These are phyloP conservation scores for Pseudeuparius sepicola DNA, from an alignment of 2,888 invertebrate species.

Conservation along the genomic window DNA sequence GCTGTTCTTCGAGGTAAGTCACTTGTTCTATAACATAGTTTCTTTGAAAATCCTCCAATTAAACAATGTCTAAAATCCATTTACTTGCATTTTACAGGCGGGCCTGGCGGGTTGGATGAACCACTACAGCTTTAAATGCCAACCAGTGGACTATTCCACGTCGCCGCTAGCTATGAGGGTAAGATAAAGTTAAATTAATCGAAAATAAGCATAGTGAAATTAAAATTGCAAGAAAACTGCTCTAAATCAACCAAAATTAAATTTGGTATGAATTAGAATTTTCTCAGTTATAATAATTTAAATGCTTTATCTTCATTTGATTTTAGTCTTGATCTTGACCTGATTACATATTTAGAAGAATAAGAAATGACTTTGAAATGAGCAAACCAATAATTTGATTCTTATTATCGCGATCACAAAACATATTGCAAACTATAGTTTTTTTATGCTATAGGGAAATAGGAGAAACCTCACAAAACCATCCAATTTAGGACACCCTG, in stretches of 20 bases:
- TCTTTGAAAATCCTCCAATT: not conserved
- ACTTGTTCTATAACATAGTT: not conserved
- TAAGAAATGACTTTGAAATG: too few relatives aligned
- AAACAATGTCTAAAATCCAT: not conserved
- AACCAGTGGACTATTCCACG: constrained; percentile 70
- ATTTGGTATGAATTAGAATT: not conserved
- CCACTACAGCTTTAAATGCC: constrained; percentile 64
- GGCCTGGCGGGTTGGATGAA: constrained; percentile 56
- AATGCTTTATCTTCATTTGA: too few relatives aligned
- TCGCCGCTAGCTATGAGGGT: constrained; percentile 59
- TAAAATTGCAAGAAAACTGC: too few relatives aligned
- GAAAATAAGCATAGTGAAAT: constrained; percentile 1
- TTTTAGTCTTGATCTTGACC: too few relatives aligned
- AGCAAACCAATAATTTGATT: too few relatives aligned
- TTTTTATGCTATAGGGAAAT: too few relatives aligned
- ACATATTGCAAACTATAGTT: too few relatives aligned
- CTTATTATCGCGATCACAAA: too few relatives aligned
- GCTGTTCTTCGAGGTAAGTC: constrained; percentile 82
- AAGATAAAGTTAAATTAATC: constrained; percentile 31
- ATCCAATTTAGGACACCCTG: too few relatives aligned
- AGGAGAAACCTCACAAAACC: too few relatives aligned
- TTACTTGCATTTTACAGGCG: constrained; percentile 21
- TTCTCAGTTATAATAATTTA: too few relatives aligned
- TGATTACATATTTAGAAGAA: too few relatives aligned
- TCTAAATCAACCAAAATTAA: not conserved